Percentiles rank a stretch among this genome's conserved stretches.
phyloP scores from a whole-genome alignment of 2,113 vertebrate genomes.

The Brevimyrus niger region DNA sequence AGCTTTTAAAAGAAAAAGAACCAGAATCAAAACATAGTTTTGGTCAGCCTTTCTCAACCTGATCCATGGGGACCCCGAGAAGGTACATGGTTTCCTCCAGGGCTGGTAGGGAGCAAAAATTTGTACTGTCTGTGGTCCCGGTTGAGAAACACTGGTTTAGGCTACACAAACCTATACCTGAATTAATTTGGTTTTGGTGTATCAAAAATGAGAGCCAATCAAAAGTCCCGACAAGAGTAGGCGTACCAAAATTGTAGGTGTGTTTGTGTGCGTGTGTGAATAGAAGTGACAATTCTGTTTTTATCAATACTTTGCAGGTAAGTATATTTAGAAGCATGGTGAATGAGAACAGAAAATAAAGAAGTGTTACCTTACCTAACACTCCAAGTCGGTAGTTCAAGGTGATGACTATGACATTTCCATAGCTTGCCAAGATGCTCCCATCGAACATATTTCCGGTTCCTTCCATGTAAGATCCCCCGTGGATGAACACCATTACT shows the following conservation, averaged over 20 bases:
- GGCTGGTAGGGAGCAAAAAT: not conserved
- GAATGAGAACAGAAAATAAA: not conserved
- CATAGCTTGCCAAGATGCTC: conserved; percentile 98
- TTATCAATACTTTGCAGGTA: not conserved
- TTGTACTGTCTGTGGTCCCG: not conserved
- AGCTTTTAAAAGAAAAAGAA: not conserved
- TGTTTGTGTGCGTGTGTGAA: not conserved
- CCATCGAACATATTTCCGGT: conserved; percentile 98
- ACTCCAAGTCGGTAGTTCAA: conserved; percentile 98
- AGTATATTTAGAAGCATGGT: not conserved
- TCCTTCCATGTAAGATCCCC: conserved; percentile 99
- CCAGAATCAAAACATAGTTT: not conserved
- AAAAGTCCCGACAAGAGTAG: not conserved
- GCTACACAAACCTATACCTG: not conserved
- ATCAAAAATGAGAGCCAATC: not conserved
- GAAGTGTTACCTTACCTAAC: conserved; percentile 75
- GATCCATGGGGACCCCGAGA: not conserved
- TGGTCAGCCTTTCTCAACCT: not conserved
- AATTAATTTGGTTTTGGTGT: not conserved
- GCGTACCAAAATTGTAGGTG: not conserved
- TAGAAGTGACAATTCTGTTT: conserved; percentile 35
- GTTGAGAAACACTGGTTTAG: not conserved
- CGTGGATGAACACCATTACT: conserved; percentile 99
- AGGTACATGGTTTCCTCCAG: not conserved
- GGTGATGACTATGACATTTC: conserved; percentile 98